Base-by-base conservation (phyloP, 2,888 invertebrate genomes). In the Xylocampa areola region DNA sequence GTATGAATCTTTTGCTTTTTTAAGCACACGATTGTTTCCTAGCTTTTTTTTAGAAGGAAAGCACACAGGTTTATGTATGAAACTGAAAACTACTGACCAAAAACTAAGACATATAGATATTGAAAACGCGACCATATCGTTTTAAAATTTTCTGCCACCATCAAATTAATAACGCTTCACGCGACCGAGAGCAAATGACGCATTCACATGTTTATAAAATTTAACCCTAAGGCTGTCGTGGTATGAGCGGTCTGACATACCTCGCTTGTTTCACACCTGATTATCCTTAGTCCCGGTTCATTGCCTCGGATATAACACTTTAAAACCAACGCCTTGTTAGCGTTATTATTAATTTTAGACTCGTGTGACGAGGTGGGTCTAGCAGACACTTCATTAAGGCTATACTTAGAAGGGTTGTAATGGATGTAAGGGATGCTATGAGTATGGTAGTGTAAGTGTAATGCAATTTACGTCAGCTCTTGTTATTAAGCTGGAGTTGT, bases 211-310 rank as follows among this genome's bases (percentile, higher is more conserved):
- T 66, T 55, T 65, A 67, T 70, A 73, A 76, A 76, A 68, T 47
- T 61, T 57, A 60, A 66, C 76, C 61, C 63, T 52, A 47, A 64
- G 66, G 49, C 54, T 63, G 50, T 57, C 52, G n/a, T 64, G 36
- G 70, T 59, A 68, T 63, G 66, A 74, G 70, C 67, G 64, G 68
- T 66, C 63, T 64, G 60, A 68, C 75, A 72, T 68, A 71, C 66
- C 50, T 55, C 51, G 67, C 68, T 63, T 70, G 79, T 80, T 82
- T 83, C 79, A 83, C 85, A 81, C 77, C 72, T 78, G 84, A 85
- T 81, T 84, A 84, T 84, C 69, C 73, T 65, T 41, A 66, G 66
- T 58, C 73, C 70, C 80, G 73, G 81, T 71, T 84, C 83, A 80
- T 58, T 80, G 84, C 79, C 66, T 77, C 49, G 76, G 68, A 75